Conservation (phyloP, 2,888 invertebrate genomes). For the Hypsopygia costalis region DNA sequence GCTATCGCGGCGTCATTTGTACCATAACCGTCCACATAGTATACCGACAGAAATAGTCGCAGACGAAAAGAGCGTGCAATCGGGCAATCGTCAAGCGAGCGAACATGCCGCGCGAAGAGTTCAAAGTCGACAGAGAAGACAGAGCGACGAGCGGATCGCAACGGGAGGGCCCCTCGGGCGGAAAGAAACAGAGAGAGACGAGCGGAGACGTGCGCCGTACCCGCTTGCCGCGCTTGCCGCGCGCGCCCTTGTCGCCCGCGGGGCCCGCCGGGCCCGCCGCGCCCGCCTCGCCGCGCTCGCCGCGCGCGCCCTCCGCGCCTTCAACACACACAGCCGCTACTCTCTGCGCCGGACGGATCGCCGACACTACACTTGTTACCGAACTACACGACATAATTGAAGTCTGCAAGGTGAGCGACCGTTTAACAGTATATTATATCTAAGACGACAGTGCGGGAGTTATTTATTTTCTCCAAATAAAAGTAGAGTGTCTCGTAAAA, state of each 20-base stretch:
- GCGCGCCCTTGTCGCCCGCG: conserved; percentile 92
- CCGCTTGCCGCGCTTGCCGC: conserved; percentile 96
- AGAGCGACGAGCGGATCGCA: not conserved
- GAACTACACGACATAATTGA: too few species aligned
- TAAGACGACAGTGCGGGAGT: too few species aligned
- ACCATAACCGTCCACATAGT: conserved; percentile 36
- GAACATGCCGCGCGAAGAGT: conserved; percentile 12
- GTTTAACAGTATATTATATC: too few species aligned
- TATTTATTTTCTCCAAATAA: too few species aligned
- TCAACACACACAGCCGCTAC: conserved; percentile 40
- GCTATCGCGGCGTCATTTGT: conserved; percentile 44
- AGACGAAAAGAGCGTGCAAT: conserved; percentile 17
- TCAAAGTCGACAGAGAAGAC: not conserved
- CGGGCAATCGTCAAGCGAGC: conserved; percentile 23
- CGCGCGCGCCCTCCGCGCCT: conserved; percentile 84
- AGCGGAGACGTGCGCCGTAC: conserved; percentile 67
- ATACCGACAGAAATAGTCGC: conserved; percentile 16
- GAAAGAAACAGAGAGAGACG: not conserved
- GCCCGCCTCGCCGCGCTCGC: conserved; percentile 90
- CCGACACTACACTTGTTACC: too few species aligned
- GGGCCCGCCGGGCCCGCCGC: conserved; percentile 88
- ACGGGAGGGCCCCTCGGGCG: not conserved
- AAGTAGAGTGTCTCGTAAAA: too few species aligned
- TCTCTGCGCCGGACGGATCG: too few species aligned
- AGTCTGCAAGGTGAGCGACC: too few species aligned